Evolutionary conservation across 1,140 invertebrate species (phyloP).

Genomic region (Heliconius nattereri): DNA sequence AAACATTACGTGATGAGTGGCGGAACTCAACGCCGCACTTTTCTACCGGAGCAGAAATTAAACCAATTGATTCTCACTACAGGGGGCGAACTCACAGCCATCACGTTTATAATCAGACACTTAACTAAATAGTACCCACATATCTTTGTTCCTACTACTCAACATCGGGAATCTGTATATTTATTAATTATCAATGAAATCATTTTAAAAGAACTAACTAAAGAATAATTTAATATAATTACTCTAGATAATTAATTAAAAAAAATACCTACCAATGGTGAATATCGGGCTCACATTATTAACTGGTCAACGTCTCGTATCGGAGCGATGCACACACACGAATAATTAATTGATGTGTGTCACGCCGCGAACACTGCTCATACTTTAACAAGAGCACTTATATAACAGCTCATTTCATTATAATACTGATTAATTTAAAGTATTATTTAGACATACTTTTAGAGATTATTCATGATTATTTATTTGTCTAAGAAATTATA

Average conservation of each 20-base stretch:
- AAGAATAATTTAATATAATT: too few species aligned
- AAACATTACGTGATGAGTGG: too few species aligned
- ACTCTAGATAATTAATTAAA: not conserved
- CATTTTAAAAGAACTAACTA: too few species aligned
- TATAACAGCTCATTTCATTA: not conserved
- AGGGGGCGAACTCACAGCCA: too few species aligned
- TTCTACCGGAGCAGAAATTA: too few species aligned
- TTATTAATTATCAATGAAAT: too few species aligned
- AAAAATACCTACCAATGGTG: not conserved
- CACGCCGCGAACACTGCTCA: not conserved
- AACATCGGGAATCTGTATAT: too few species aligned
- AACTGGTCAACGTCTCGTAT: not conserved
- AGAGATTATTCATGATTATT: not conserved
- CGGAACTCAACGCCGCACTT: too few species aligned
- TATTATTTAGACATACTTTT: conserved; percentile 3
- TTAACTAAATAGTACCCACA: too few species aligned
- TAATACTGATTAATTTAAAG: not conserved
- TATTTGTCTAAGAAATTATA: not conserved
- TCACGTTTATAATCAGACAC: too few species aligned
- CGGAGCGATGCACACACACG: not conserved
- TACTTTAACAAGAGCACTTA: conserved; percentile 7
- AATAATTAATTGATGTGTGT: conserved; percentile 11
- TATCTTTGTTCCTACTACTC: too few species aligned
- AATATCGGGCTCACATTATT: not conserved
- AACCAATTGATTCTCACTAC: too few species aligned